A percentile compares a stretch with the other conserved stretches of the same genome.
These are phyloP conservation scores for Hyles euphorbiae DNA, from an alignment of 1,140 invertebrate genomes.

Conservation along the genomic window DNA sequence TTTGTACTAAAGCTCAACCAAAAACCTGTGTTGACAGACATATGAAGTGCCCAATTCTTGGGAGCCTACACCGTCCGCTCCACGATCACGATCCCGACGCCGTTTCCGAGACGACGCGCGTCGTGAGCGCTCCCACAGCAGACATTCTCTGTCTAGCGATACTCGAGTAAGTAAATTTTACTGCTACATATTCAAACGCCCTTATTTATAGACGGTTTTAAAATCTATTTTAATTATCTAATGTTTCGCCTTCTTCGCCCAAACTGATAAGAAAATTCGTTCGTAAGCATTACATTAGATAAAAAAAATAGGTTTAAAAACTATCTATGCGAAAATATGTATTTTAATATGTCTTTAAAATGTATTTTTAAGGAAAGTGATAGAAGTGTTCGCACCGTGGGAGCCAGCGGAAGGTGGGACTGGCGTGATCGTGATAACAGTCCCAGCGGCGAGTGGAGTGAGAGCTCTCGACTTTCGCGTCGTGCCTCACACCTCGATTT, in stretches of 20 bases:
- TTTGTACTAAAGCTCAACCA: too few species aligned
- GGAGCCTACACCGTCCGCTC: constrained; percentile 44
- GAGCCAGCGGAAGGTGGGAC: constrained; percentile 40
- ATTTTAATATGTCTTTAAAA: too few species aligned
- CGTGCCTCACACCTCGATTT: constrained; percentile 59
- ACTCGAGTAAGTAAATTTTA: constrained; percentile 72
- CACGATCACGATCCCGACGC: constrained; percentile 44
- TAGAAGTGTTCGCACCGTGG: constrained; percentile 57
- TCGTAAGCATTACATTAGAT: too few species aligned
- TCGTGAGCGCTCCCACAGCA: constrained; percentile 77
- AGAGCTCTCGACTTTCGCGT: constrained; percentile 38
- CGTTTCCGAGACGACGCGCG: constrained; percentile 45
- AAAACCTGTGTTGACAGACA: constrained; percentile 44
- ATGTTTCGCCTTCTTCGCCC: too few species aligned
- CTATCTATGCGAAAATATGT: too few species aligned
- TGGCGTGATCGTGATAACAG: constrained; percentile 62
- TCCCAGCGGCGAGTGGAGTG: constrained; percentile 44
- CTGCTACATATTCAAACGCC: too few species aligned
- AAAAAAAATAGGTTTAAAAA: too few species aligned
- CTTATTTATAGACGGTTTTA: too few species aligned
- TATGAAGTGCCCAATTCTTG: constrained; percentile 66
- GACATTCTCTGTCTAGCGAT: constrained; percentile 80
- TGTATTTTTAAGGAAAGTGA: constrained; percentile 47
- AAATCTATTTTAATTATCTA: too few species aligned
- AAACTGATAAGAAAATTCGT: too few species aligned